These are phyloP conservation scores for Spinibarbus caldwelli DNA, from an alignment of 2,797 vertebrate species.

Conservation along the genomic window DNA sequence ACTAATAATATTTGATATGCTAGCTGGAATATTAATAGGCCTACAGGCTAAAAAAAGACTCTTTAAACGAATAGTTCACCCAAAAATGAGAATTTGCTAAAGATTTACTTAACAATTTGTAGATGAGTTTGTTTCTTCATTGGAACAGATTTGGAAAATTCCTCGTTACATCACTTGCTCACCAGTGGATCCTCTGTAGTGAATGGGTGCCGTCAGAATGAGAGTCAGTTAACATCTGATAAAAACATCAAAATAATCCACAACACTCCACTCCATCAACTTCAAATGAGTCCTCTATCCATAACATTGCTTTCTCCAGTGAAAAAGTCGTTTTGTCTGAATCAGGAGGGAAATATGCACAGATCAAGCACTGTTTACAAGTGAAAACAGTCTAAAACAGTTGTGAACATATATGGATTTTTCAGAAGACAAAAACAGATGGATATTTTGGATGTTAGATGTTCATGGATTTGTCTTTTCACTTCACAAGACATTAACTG, in stretches of 20 bases:
- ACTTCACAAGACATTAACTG: background rate
- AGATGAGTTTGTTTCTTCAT: background rate
- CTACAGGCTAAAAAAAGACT: accelerated
- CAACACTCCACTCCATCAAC: too few species aligned
- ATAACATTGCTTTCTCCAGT: background rate
- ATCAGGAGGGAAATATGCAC: background rate
- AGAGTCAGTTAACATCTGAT: background rate
- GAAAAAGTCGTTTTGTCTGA: background rate
- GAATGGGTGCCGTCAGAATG: background rate
- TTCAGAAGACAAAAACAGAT: background rate
- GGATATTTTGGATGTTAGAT: background rate
- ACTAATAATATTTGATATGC: background rate
- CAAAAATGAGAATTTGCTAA: background rate
- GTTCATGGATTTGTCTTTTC: background rate
- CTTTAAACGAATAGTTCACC: background rate
- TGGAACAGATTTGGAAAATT: background rate
- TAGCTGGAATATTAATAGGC: background rate
- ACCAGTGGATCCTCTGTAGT: background rate
- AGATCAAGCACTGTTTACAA: background rate
- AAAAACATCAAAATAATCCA: background rate
- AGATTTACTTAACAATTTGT: background rate
- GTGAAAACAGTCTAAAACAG: background rate
- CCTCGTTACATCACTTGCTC: background rate
- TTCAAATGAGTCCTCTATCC: too few species aligned
- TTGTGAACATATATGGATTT: background rate